Evolutionary conservation across 1,140 invertebrate species (phyloP).

Genomic region (Pentalonia nigronervosa): DNA sequence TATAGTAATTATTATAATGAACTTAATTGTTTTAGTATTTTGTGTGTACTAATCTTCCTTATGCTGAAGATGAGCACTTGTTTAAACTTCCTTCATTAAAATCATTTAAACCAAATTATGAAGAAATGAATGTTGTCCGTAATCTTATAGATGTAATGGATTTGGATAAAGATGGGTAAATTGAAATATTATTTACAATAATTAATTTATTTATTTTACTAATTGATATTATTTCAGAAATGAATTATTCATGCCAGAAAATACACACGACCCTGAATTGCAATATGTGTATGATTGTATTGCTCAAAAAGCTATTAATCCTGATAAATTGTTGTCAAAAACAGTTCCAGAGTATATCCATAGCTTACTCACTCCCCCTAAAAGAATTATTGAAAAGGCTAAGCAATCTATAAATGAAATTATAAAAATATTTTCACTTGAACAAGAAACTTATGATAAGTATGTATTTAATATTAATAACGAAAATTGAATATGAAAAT

Average conservation of each 20-base stretch:
- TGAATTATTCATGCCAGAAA: conserved; percentile 23
- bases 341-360: conserved; percentile 16
- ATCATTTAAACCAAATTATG: conserved; percentile 10
- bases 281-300: conserved; percentile 41
- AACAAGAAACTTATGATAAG: neutral
- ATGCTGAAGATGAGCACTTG: conserved; percentile 37
- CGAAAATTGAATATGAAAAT: neutral
- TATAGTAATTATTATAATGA: too few species aligned
- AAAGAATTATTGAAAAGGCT: neutral
- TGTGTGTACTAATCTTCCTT: conserved; percentile 33
- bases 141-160: conserved; percentile 38
- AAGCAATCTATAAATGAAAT: neutral
- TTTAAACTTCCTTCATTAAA: conserved; percentile 6
- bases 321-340: neutral
- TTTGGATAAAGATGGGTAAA: conserved; percentile 1
- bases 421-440: neutral
- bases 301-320: conserved; percentile 37
- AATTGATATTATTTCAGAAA: neutral
- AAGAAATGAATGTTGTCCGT: conserved; percentile 21
- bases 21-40: conserved; percentile 30
- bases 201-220: neutral
- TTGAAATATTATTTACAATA: neutral
- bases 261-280: conserved; percentile 10
- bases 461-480: neutral
- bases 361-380: neutral